Evolutionary conservation across 2,113 vertebrate species (phyloP), one percentile per base, ranked within the genome.

Genomic region (Raja brachyura): DNA sequence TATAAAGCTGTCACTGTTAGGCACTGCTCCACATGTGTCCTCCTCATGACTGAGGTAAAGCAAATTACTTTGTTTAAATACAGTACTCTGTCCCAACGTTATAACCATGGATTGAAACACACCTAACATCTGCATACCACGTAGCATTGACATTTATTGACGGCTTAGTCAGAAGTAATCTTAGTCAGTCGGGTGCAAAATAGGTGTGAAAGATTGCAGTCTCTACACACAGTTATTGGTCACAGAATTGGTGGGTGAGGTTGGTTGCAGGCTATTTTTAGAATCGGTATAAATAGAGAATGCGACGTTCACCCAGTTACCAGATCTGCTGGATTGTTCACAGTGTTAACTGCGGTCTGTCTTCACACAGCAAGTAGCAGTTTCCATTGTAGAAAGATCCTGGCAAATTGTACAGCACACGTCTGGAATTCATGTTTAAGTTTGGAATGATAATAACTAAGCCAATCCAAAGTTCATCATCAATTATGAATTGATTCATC

Each of bases 201-300:
- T 48, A 83, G 79, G 56, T 33, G n/a, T 66, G 31, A 68, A 39
- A 31, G 59, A 66, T n/a, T 68, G 85, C n/a, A 61, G 85, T 63
- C 63, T 3, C 85, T 66, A 20, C 79, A 1, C 79, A 22, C 20
- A 25, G 79, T 83, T 18, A 83, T 54, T 54, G 79, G 79, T 83
- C 79, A 83, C 79, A 83, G 79, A 25, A 66, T 9, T 66, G 5
- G 14, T 66, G 85, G 54, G 22, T 90, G 85, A 31, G 85, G 85
- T 63, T 63, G 18, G 33, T 90, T 68, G 92, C 20, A 22, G 5
- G 25, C 54, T 94, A 93, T 94, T 93, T 93, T 79, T 92, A 81
- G 93, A 33, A 11, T 28, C 18, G 18, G 66, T 94, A 93, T 94
- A 94, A 93, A 94, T 93, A 77, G 78, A 4, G 18, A 8, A 14